Conservation (phyloP, 1,140 invertebrate species). For the Macrocentrus cingulum region DNA sequence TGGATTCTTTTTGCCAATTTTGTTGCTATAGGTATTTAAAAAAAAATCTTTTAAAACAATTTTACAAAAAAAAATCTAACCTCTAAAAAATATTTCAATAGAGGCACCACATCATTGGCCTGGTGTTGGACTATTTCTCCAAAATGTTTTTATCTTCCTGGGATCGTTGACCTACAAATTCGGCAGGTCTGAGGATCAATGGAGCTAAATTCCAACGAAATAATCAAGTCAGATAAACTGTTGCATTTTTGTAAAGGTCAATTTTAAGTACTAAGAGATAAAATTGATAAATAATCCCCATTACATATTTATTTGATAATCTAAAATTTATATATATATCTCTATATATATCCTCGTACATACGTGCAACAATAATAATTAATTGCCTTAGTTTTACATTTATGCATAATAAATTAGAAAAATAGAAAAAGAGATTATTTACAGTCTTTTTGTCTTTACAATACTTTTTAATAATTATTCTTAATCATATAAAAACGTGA, state of each 20-base stretch:
- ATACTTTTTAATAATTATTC: background rate
- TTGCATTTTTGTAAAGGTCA: background rate
- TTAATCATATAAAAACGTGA: background rate
- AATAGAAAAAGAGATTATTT: slow-evolving; percentile 16
- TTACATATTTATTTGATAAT: slow-evolving; percentile 26
- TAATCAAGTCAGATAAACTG: background rate
- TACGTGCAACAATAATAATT: slow-evolving; percentile 29
- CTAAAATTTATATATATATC: slow-evolving; percentile 20
- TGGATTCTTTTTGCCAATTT: slow-evolving; percentile 93
- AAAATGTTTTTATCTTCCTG: slow-evolving; percentile 94
- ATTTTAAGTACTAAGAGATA: background rate
- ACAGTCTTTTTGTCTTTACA: slow-evolving; percentile 8
- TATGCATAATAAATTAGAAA: slow-evolving; percentile 27
- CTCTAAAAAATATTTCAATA: background rate
- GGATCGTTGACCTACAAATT: slow-evolving; percentile 92
- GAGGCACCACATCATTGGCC: slow-evolving; percentile 67
- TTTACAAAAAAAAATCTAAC: slow-evolving; percentile 5
- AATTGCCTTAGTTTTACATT: slow-evolving; percentile 18
- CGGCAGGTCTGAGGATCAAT: slow-evolving; percentile 87
- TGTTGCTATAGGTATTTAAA: slow-evolving; percentile 59
- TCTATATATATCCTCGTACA: slow-evolving; percentile 19
- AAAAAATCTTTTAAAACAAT: background rate
- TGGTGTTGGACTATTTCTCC: slow-evolving; percentile 89
- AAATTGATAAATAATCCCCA: slow-evolving; percentile 6
- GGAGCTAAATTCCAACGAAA: slow-evolving; percentile 58